These are phyloP conservation scores for Oreochromis spilurus DNA, from an alignment of 2,113 vertebrate genomes.

Conservation along the genomic window DNA sequence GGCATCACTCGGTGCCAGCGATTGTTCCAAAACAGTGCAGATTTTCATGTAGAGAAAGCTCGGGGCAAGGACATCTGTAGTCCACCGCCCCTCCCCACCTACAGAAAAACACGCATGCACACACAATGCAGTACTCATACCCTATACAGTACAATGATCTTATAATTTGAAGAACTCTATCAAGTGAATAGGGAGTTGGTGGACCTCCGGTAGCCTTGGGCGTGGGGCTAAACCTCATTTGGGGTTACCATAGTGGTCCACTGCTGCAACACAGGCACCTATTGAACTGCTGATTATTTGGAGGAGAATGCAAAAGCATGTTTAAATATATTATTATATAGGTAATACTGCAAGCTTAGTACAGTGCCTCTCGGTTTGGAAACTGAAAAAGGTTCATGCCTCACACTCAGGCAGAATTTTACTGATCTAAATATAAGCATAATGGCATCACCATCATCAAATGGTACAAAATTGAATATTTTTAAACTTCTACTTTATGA, in stretches of 20 bases:
- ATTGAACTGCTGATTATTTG: constrained; percentile 12
- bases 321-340: neutral
- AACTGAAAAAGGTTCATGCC: neutral
- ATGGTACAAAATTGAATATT: neutral
- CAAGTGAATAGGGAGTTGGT: constrained; percentile 4
- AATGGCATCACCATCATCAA: neutral
- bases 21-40: constrained; percentile 17
- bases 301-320: neutral
- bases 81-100: neutral
- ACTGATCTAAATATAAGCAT: neutral
- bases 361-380: neutral
- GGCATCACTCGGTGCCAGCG: constrained; percentile 25
- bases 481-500: neutral
- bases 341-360: neutral
- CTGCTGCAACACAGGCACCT: neutral
- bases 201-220: constrained; percentile 22
- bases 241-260: constrained; percentile 14
- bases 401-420: neutral
- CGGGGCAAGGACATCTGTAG: constrained; percentile 59
- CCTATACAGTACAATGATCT: constrained; percentile 17
- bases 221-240: constrained; percentile 29
- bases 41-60: constrained; percentile 52
- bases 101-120: neutral
- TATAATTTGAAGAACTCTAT: constrained; percentile 34
- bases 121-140: neutral